A percentile compares a stretch with the other conserved stretches of the same genome.
Conservation (phyloP, 2,113 vertebrate species). For the Anhinga anhinga region DNA sequence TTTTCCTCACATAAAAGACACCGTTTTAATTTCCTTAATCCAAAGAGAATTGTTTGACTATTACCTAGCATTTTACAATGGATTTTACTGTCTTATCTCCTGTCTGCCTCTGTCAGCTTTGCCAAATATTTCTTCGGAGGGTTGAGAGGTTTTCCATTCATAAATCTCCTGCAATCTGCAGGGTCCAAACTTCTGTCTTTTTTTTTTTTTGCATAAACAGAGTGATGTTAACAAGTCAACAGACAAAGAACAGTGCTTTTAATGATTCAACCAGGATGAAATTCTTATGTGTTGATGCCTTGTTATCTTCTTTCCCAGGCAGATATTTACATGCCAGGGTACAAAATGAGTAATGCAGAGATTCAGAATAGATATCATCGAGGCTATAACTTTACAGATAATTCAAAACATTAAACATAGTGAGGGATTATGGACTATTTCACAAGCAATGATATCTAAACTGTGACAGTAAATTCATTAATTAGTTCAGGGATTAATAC, state of each 20-base stretch:
- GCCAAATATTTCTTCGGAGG: not conserved
- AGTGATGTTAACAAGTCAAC: slow-evolving; percentile 1
- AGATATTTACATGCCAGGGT: not conserved
- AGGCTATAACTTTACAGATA: not conserved
- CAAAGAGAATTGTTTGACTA: not conserved
- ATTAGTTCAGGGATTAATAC: not conserved
- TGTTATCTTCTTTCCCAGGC: not conserved
- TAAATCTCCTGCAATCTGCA: not conserved
- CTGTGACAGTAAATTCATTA: not conserved
- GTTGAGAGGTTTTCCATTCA: not conserved
- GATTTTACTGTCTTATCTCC: not conserved
- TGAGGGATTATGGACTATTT: not conserved
- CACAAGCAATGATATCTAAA: not conserved
- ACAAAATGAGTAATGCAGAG: not conserved
- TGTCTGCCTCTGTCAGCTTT: not conserved
- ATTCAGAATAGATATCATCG: not conserved
- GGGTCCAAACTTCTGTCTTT: slow-evolving; percentile 16
- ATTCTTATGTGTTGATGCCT: not conserved
- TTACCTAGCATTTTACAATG: not conserved
- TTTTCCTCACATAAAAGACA: not conserved
- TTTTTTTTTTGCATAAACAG: slow-evolving; percentile 13
- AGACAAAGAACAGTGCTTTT: slow-evolving; percentile 9
- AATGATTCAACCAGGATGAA: not conserved
- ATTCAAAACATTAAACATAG: not conserved
- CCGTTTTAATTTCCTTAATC: not conserved